Evolutionary conservation across 2,888 invertebrate species (phyloP), one percentile per base, ranked within the genome.

Genomic region (Yponomeuta cagnagella): DNA sequence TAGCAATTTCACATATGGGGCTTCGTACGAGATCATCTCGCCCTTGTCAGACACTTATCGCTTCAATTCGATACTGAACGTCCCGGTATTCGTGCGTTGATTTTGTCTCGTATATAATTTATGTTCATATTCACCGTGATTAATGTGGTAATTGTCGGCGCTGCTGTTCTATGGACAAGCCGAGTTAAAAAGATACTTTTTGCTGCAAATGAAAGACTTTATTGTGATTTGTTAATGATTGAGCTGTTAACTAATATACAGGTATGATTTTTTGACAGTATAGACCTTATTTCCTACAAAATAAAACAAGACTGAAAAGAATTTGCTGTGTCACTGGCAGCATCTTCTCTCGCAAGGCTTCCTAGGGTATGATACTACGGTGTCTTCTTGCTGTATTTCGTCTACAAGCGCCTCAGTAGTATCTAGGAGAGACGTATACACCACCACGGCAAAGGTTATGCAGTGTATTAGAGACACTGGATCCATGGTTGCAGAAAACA

Each of bases 1-100:
- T 85, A 89, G 82, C 89, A 89, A 90, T 91, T 90, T 90, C 90
- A 89, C 90, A 90, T 90, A 90, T 88, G 90, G 82, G 87, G 84
- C 83, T 58, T 58, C 78, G 80, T 73, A 76, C 73, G 80, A 89
- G 90, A 91, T 89, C 87, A 90, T 90, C 92, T 87, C 74, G 82
- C 67, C 65, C 72, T 48, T 63, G 71, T 71, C 75, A 77, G 75
- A 79, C 79, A 79, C 77, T 87, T 90, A 90, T 91, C 89, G 80
- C 74, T 78, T 75, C 85, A 83, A 83, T 85, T 87, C 89, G 90
- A 91, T 68, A 68, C 33, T 52, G 70, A 80, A 58, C 78, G 79
- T 71, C 77, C 79, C 79, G 82, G 84, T 80, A 86, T 87, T 85
- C 82, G 77, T 84, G 80, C 81, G 12, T 81, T 64, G 80, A 81